Conservation (phyloP, 1,140 invertebrate genomes). For the Heliconius congener region DNA sequence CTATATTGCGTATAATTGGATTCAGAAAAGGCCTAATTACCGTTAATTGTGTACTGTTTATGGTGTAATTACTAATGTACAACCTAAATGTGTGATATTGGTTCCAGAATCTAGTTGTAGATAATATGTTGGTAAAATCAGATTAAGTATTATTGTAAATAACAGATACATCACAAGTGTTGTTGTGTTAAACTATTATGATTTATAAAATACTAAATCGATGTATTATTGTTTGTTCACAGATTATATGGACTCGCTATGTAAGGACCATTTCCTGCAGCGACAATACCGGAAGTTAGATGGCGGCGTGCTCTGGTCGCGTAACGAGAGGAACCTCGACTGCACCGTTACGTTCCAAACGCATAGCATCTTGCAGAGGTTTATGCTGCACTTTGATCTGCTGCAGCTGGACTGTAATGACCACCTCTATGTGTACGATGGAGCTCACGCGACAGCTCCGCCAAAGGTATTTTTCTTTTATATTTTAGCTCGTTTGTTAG, state of each 20-base stretch:
- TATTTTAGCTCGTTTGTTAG: background rate
- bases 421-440: slow-evolving; percentile 95
- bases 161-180: too few relatives aligned
- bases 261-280: slow-evolving; percentile 93
- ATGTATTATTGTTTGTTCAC: slow-evolving; percentile 41
- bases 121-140: too few relatives aligned
- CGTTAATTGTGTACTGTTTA: too few relatives aligned
- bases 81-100: too few relatives aligned
- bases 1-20: too few relatives aligned
- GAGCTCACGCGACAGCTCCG: slow-evolving; percentile 91
- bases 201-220: background rate
- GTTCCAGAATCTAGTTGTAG: too few relatives aligned
- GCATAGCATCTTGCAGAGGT: slow-evolving; percentile 94
- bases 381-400: slow-evolving; percentile 93
- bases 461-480: slow-evolving; percentile 87
- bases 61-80: too few relatives aligned
- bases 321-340: slow-evolving; percentile 93
- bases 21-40: too few relatives aligned
- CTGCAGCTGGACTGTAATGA: slow-evolving; percentile 95
- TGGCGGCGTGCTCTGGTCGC: slow-evolving; percentile 92
- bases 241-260: slow-evolving; percentile 93
- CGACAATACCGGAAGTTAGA: slow-evolving; percentile 94
- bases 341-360: slow-evolving; percentile 96
- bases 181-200: too few relatives aligned
- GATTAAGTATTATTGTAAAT: too few relatives aligned